These are phyloP conservation scores for Meganola albula DNA, from an alignment of 2,888 invertebrate genomes.

Conservation along the genomic window DNA sequence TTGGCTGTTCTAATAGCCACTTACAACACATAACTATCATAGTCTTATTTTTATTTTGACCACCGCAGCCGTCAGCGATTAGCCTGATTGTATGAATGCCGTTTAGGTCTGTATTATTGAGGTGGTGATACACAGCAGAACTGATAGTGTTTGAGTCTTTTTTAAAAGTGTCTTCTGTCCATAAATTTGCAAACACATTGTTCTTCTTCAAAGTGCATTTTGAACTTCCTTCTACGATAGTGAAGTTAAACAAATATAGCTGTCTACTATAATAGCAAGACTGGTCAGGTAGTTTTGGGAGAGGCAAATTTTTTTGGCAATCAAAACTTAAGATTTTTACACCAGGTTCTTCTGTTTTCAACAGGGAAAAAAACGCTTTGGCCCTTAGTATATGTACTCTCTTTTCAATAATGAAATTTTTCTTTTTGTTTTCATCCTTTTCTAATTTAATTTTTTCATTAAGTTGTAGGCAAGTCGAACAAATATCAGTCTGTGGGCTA, in stretches of 20 bases:
- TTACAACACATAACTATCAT: constrained; percentile 8
- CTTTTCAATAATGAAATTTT: constrained; percentile 4
- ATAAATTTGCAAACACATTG: constrained; percentile 9
- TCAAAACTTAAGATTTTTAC: constrained; percentile 11
- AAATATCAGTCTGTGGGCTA: constrained; percentile 16
- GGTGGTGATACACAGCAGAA: constrained; percentile 5
- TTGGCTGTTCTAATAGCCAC: constrained; percentile 5
- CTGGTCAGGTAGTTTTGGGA: constrained; percentile 14
- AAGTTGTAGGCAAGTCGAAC: constrained; percentile 8
- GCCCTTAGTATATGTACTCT: constrained; percentile 3
- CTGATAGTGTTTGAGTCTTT: constrained; percentile 6
- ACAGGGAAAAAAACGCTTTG: constrained; percentile 3
- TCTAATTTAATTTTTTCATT: constrained; percentile 1
- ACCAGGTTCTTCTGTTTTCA: neutral
- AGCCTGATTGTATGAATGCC: constrained; percentile 4
- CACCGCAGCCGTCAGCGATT: constrained; percentile 13
- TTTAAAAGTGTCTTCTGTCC: constrained; percentile 1
- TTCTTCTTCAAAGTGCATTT: constrained; percentile 5
- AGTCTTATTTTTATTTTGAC: constrained; percentile 13
- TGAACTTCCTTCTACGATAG: constrained; percentile 9
- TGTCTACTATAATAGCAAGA: constrained; percentile 9
- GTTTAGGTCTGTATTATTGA: neutral
- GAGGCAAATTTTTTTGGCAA: constrained; percentile 13
- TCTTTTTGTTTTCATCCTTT: neutral
- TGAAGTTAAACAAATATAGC: constrained; percentile 14